Evolutionary conservation across 2,888 invertebrate species (phyloP), one percentile per base, ranked within the genome.

Genomic region (Sisyra terminalis): DNA sequence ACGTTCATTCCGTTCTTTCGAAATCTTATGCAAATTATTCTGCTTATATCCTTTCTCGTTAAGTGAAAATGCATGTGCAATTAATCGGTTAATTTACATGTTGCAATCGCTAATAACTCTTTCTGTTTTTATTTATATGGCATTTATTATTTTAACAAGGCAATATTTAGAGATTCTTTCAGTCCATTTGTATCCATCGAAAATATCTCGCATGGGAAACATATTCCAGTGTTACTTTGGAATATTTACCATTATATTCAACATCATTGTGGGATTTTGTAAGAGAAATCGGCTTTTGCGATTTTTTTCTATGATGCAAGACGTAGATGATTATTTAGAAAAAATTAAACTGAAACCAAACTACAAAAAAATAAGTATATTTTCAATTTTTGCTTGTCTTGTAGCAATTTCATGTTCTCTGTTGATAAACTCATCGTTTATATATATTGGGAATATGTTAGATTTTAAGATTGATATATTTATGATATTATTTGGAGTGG

Each of bases 191-290:
- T 38, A 38, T 18, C 38, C 38, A 16, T 38, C 38, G 11, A 18
- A 38, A 38, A 17, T 38, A 38, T 38, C 38, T 2, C 38, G 38
- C 8, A 11, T 38, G 15, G 38, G 38, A 38, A 38, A 38, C 16
- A 17, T 15, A 18, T 15, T 38, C 3, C 38, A 38, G 18, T 16
- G 15, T 16, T 38, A 18, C 16, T 38, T 18, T 15, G 18, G 15
- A 16, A 16, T 17, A 38, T 17, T 16, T 18, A n/a, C 11, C n/a
- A 17, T 38, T 10, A 10, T 38, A 16, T 17, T 38, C 9, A 38
- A 38, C 9, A 17, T 38, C 1, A 15, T 16, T 11, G 17, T 17
- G 5, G 9, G n/a, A 3, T 38, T 17, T 18, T 14, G n/a, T 17
- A 38, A 38, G 18, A 15, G 38, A 10, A 18, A 10, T 7, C 15